These are phyloP conservation scores for Petrocephalus sullivani DNA, from an alignment of 2,797 vertebrate genomes.

Conservation along the genomic window DNA sequence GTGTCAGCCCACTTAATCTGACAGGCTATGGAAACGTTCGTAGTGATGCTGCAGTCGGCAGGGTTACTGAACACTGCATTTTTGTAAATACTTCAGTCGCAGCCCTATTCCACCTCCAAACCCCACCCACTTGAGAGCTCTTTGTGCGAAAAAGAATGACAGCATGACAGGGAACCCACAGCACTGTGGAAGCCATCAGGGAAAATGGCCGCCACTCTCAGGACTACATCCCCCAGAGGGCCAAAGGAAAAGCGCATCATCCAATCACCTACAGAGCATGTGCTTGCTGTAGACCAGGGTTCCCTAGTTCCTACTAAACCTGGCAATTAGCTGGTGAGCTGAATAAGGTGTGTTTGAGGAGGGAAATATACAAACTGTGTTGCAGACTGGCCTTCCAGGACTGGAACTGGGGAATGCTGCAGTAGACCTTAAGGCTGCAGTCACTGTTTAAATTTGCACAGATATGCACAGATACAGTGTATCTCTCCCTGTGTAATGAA, in stretches of 20 bases:
- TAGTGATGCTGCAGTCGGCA: background rate
- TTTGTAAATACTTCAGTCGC: background rate
- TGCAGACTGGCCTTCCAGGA: background rate
- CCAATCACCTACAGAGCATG: background rate
- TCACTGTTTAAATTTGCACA: background rate
- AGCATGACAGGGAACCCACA: background rate
- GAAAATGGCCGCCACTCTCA: background rate
- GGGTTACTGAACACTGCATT: background rate
- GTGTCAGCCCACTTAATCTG: background rate
- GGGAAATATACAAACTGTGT: background rate
- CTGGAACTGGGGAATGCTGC: background rate
- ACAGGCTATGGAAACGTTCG: background rate
- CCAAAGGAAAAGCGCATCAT: background rate
- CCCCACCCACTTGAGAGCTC: background rate
- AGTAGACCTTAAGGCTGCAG: background rate
- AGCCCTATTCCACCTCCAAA: background rate
- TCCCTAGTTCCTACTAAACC: background rate
- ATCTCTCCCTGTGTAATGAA: background rate
- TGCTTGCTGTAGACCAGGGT: background rate
- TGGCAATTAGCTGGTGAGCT: background rate
- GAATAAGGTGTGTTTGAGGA: background rate
- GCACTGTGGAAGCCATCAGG: background rate
- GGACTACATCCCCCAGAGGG: constrained; percentile 14
- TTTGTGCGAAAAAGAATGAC: background rate
- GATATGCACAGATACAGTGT: background rate